A percentile compares a stretch with the other conserved stretches of the same genome.
These are phyloP conservation scores for Drosophila mimetica DNA, from an alignment of 2,888 invertebrate genomes.

Conservation along the genomic window DNA sequence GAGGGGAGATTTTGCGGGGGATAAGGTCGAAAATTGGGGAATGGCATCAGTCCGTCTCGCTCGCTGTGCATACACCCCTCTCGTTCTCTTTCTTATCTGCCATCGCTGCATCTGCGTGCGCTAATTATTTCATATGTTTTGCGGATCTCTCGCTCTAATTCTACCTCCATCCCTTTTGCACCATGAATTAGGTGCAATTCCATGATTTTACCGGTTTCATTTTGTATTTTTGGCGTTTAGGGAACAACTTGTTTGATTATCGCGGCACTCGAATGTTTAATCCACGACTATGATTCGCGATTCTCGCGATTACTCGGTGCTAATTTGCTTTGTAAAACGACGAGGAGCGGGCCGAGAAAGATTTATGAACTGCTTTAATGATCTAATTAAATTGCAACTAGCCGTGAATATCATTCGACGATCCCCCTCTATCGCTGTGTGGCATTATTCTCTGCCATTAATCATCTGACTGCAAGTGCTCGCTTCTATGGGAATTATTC, in stretches of 20 bases:
- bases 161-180: slow-evolving; percentile 4
- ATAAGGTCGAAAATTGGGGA: slow-evolving; percentile 33
- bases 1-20: slow-evolving; percentile 26
- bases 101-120: slow-evolving; percentile 67
- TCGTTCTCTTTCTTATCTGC: slow-evolving; percentile 48
- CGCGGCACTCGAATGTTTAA: slow-evolving; percentile 68
- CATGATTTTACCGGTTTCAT: slow-evolving; percentile 19
- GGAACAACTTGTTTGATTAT: slow-evolving; percentile 79
- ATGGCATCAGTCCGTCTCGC: slow-evolving; percentile 16
- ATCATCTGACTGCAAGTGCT: slow-evolving; percentile 36
- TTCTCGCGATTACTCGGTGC: slow-evolving; percentile 53
- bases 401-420: slow-evolving; percentile 71
- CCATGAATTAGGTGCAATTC: slow-evolving; percentile 24
- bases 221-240: slow-evolving; percentile 49
- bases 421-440: slow-evolving; percentile 29
- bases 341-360: slow-evolving; percentile 57
- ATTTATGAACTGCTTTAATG: slow-evolving; percentile 81
- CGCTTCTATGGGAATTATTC: slow-evolving; percentile 12
- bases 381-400: slow-evolving; percentile 81
- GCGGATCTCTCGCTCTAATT: slow-evolving; percentile 11
- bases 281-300: slow-evolving; percentile 52
- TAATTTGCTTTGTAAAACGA: slow-evolving; percentile 77
- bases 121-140: slow-evolving; percentile 74
- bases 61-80: background rate
- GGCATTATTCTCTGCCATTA: slow-evolving; percentile 38